Percentiles rank a stretch among this genome's conserved stretches.
These are phyloP conservation scores for Orchesella cincta DNA, from an alignment of 1,140 invertebrate genomes.

Conservation along the genomic window DNA sequence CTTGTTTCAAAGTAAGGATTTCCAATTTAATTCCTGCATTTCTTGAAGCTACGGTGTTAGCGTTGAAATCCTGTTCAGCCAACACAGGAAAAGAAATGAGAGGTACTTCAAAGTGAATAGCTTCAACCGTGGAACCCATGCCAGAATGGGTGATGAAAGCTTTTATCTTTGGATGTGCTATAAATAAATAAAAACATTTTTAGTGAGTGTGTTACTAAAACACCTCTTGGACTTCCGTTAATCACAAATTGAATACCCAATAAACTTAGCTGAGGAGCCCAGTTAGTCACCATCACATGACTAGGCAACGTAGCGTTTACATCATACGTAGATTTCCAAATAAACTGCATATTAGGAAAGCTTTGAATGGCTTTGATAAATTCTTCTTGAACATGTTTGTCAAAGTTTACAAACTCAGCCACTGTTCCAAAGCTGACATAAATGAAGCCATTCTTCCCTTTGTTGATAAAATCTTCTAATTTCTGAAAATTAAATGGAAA, in stretches of 20 bases:
- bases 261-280: neutral
- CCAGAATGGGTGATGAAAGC: constrained; percentile 58
- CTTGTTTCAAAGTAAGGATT: constrained; percentile 24
- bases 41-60: constrained; percentile 50
- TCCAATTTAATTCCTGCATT: constrained; percentile 45
- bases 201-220: neutral
- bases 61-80: constrained; percentile 49
- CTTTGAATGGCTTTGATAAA: neutral
- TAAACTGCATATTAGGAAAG: neutral
- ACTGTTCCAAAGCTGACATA: constrained; percentile 42
- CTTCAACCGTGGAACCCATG: constrained; percentile 55
- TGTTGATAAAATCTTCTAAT: constrained; percentile 33
- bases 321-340: neutral
- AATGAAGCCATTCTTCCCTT: constrained; percentile 41
- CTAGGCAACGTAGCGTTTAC: neutral
- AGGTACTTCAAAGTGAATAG: constrained; percentile 54
- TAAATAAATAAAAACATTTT: neutral
- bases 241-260: neutral
- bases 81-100: constrained; percentile 52
- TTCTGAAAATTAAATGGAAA: constrained; percentile 26
- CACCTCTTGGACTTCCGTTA: neutral
- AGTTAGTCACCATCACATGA: neutral
- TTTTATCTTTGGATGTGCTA: constrained; percentile 52
- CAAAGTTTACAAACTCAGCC: neutral
- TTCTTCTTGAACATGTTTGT: neutral